Evolutionary conservation across 2,113 vertebrate species (phyloP).

Genomic region (Zootoca vivipara): DNA sequence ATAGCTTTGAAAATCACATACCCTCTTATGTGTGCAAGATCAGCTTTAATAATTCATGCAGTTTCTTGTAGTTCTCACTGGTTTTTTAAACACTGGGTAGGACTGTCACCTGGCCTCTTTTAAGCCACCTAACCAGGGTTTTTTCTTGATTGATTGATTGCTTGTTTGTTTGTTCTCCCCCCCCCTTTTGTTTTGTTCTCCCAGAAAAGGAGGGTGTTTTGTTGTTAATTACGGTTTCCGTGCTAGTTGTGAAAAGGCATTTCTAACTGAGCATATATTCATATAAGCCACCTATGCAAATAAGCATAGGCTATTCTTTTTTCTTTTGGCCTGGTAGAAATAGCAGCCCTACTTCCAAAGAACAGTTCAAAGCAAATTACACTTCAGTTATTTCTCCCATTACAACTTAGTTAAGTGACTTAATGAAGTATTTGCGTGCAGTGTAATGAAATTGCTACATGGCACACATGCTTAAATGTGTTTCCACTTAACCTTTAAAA

Average conservation of each 20-base stretch:
- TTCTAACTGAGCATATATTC: neutral
- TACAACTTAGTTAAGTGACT: neutral
- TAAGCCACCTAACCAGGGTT: neutral
- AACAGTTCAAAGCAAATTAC: neutral
- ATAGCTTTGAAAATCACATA: rapidly evolving
- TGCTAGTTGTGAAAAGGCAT: neutral
- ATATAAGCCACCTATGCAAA: neutral
- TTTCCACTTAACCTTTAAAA: constrained; percentile 9
- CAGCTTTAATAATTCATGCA: neutral
- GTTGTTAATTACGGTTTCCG: neutral
- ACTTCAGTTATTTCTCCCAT: neutral
- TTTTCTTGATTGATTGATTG: neutral
- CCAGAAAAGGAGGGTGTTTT: neutral
- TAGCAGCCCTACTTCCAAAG: neutral
- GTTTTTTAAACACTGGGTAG: neutral
- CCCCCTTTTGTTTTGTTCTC: neutral
- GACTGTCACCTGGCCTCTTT: neutral
- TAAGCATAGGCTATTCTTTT: neutral
- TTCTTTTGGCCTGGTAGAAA: neutral
- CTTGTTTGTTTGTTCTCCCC: neutral
- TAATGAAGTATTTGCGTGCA: constrained; percentile 12
- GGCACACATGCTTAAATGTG: neutral
- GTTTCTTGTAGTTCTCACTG: neutral
- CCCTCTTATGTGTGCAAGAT: neutral
- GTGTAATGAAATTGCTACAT: constrained; percentile 36